These are phyloP conservation scores for Hycleus cichorii DNA, from an alignment of 1,140 invertebrate genomes.

Conservation along the genomic window DNA sequence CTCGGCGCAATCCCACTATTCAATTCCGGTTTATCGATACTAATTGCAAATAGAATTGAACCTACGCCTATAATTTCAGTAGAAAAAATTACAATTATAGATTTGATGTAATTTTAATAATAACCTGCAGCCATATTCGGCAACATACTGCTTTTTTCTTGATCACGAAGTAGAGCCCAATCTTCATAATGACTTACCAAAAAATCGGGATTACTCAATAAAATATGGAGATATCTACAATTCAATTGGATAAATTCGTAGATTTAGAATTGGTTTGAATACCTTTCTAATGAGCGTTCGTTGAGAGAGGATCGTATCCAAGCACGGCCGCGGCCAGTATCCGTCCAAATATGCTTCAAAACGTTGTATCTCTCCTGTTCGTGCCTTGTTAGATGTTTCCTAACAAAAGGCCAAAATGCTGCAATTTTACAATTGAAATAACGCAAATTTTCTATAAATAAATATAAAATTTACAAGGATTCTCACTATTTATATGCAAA, in stretches of 20 bases:
- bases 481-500: conserved; percentile 34
- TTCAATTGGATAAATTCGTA: conserved; percentile 24
- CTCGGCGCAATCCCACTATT: conserved; percentile 45
- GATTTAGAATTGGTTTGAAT: too few relatives aligned
- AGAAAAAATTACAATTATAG: conserved; percentile 15
- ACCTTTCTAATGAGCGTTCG: conserved; percentile 81
- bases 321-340: conserved; percentile 73
- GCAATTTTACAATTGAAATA: conserved; percentile 10
- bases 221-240: conserved; percentile 59
- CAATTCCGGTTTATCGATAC: conserved; percentile 75
- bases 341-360: conserved; percentile 73
- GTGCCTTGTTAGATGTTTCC: conserved; percentile 71
- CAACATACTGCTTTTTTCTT: conserved; percentile 65
- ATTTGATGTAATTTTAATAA: neutral
- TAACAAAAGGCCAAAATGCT: conserved; percentile 59
- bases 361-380: conserved; percentile 77
- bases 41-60: conserved; percentile 84
- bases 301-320: conserved; percentile 82
- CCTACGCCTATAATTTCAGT: conserved; percentile 54
- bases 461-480: conserved; percentile 28
- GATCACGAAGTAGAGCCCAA: conserved; percentile 72
- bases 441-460: neutral
- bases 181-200: conserved; percentile 73
- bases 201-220: conserved; percentile 57
- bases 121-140: conserved; percentile 68